Evolutionary conservation across 1,140 invertebrate genomes (phyloP).

Genomic region (Pseudomyrmex cubaensis): DNA sequence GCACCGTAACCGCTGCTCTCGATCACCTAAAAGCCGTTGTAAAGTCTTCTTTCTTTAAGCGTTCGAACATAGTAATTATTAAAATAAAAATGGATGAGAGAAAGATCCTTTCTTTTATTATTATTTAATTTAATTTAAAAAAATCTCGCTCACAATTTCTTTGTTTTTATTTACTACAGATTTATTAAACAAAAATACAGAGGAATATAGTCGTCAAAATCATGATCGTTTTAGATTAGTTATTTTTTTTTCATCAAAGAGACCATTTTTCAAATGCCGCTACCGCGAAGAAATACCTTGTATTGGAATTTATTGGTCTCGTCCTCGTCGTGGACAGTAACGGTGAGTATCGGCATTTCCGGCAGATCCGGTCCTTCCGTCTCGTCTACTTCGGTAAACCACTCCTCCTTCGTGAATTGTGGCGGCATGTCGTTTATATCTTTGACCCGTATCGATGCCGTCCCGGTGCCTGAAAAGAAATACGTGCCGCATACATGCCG

Average conservation of each 20-base stretch:
- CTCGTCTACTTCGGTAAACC: conserved; percentile 98
- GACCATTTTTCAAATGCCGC: too few relatives aligned
- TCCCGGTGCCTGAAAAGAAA: conserved; percentile 89
- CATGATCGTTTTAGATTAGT: not conserved
- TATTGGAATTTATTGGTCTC: conserved; percentile 99
- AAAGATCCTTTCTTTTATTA: not conserved
- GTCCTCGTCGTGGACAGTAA: conserved; percentile 97
- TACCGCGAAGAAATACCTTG: conserved; percentile 86
- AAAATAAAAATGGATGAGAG: not conserved
- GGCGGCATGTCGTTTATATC: conserved; percentile 98
- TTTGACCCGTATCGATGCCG: conserved; percentile 96
- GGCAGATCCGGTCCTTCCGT: conserved; percentile 97
- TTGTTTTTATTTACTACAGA: too few relatives aligned
- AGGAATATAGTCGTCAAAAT: not conserved
- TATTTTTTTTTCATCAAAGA: not conserved
- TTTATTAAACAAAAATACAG: not conserved
- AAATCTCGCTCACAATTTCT: too few relatives aligned
- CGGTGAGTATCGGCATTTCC: conserved; percentile 97
- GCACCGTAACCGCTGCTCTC: conserved; percentile 97
- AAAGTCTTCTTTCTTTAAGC: not conserved
- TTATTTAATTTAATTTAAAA: not conserved
- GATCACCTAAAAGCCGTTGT: conserved; percentile 87
- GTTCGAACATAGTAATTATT: not conserved
- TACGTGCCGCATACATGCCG: not conserved
- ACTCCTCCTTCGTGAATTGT: conserved; percentile 97